Percentiles rank a stretch among this genome's conserved stretches.
These are phyloP conservation scores for Salvelinus namaycush DNA, from an alignment of 2,113 vertebrate genomes.

Conservation along the genomic window DNA sequence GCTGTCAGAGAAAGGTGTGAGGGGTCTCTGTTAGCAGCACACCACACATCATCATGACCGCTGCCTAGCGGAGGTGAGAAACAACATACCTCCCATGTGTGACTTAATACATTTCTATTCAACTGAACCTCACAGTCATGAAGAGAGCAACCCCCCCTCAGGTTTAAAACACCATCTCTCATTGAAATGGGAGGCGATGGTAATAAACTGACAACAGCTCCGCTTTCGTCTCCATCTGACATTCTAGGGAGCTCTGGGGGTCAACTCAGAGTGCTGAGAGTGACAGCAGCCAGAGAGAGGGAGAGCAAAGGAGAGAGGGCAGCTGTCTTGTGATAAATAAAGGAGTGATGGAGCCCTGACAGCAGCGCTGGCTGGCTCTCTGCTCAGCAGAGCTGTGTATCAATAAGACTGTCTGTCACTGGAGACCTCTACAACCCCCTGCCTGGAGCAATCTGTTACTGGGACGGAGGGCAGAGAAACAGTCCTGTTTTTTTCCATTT, in stretches of 20 bases:
- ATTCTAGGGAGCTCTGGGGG: not conserved
- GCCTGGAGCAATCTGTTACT: constrained; percentile 1
- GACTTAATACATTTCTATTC: not conserved
- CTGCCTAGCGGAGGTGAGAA: not conserved
- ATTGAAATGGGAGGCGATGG: constrained; percentile 1
- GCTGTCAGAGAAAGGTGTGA: not conserved
- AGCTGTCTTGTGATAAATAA: constrained; percentile 21
- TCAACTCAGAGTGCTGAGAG: not conserved
- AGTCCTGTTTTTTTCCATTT: too few relatives aligned
- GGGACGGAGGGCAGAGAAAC: too few relatives aligned
- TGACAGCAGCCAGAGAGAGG: constrained; percentile 6
- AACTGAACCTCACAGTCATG: not conserved
- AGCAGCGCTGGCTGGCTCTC: constrained; percentile 4
- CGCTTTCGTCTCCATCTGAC: constrained; percentile 12
- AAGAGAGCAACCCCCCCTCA: not conserved
- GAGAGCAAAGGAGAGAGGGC: constrained; percentile 1
- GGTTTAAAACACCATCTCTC: constrained; percentile 1
- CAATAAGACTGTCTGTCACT: constrained; percentile 12
- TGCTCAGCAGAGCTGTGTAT: constrained; percentile 17
- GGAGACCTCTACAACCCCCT: constrained; percentile 26
- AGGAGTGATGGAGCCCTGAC: constrained; percentile 33
- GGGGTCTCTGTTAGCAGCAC: not conserved
- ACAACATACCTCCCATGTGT: not conserved
- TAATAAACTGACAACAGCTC: constrained; percentile 23
- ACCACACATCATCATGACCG: not conserved